Evolutionary conservation across 2,888 invertebrate species (phyloP), one percentile per base, ranked within the genome.

Genomic region (Salticus scenicus): DNA sequence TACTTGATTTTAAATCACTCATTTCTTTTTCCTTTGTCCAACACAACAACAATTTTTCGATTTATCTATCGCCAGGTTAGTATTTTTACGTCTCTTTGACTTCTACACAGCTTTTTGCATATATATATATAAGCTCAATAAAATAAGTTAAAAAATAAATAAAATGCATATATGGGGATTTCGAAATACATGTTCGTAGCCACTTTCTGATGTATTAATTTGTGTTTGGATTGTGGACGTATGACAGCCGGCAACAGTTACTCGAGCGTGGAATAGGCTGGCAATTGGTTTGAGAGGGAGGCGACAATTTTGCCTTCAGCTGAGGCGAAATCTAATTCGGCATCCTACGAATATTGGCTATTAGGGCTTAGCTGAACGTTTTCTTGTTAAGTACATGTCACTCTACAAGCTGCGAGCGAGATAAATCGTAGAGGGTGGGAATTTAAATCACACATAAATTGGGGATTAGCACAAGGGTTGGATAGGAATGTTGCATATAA

Each of bases 281-380:
- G 17, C 66, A 66, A 66, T 66, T 63, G 66, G 12, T 66, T 14
- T 17, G 66, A 31, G 66, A 17, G 66, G 31, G 31, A 24, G 57
- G 24, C 57, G 24, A 57, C 57, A 57, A 24, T 57, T 57, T 24
- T 4, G 57, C 57, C 24, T 5, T 2, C 37, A 2, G 24, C 20
- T 17, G 42, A 17, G 20, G 30, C 1, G 10, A n/a, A 47, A 41
- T n/a, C n/a, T 81, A 74, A 81, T 74, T 67, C 69, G 74, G 69
- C 51, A 69, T 51, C 37, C 73, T 31, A 27, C 30, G 66, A 66
- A 31, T 30, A 66, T 66, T 66, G 66, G 66, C 66, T 66, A 66
- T 66, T 66, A 66, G 66, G 30, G 27, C n/a, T n/a, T 63, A 28
- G 63, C 63, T 63, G 63, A 8, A n/a, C n/a, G n/a, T 42, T 12